Percentiles rank a stretch among this genome's conserved stretches.
Conservation (phyloP, 1,140 invertebrate genomes). For the Heliconius hermathena region DNA sequence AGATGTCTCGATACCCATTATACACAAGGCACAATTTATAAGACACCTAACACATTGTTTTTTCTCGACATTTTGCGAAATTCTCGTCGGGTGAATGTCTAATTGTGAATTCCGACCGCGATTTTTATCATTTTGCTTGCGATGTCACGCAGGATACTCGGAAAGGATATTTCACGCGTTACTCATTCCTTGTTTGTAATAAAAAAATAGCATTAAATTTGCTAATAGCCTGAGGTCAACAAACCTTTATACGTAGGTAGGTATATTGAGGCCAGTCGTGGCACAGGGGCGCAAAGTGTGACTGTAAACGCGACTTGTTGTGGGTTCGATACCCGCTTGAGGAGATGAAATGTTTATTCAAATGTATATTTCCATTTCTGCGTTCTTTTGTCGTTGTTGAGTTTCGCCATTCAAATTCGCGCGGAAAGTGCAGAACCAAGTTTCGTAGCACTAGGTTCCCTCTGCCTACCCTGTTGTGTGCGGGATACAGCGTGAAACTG, state of each 20-base stretch:
- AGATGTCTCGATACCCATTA: slow-evolving; percentile 69
- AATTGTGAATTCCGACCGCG: slow-evolving; percentile 67
- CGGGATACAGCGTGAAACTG: too few relatives aligned
- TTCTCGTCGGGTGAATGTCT: slow-evolving; percentile 57
- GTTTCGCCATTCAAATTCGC: too few relatives aligned
- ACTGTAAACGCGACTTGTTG: too few relatives aligned
- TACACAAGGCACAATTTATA: slow-evolving; percentile 67
- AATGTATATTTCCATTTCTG: too few relatives aligned
- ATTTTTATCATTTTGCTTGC: slow-evolving; percentile 72
- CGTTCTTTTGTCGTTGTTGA: too few relatives aligned
- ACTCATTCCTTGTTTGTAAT: slow-evolving; percentile 67
- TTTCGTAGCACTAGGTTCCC: too few relatives aligned
- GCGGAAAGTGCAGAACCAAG: too few relatives aligned
- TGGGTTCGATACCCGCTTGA: too few relatives aligned
- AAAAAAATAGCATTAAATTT: slow-evolving; percentile 54
- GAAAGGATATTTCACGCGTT: slow-evolving; percentile 73
- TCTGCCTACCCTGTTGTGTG: too few relatives aligned
- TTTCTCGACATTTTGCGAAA: slow-evolving; percentile 68
- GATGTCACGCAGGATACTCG: slow-evolving; percentile 70
- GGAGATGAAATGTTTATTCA: too few relatives aligned
- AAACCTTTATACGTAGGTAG: slow-evolving; percentile 33
- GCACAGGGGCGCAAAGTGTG: too few relatives aligned
- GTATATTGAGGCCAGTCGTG: too few relatives aligned
- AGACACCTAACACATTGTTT: slow-evolving; percentile 72
- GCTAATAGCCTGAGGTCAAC: slow-evolving; percentile 50